These are phyloP conservation scores for Fragum sueziense DNA, from an alignment of 2,888 invertebrate species.

Conservation along the genomic window DNA sequence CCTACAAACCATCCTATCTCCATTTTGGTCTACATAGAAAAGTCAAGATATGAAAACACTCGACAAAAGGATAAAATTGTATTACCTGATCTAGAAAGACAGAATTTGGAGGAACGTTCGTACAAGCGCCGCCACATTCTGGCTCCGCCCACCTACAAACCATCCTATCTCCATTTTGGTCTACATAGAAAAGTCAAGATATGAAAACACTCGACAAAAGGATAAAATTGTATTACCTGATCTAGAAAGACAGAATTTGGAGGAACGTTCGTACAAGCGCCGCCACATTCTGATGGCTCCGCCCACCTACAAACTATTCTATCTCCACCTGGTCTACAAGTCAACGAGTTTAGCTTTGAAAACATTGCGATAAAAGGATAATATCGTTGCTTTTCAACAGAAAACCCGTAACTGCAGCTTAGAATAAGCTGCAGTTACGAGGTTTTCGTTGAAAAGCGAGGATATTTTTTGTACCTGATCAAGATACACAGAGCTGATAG, in stretches of 20 bases:
- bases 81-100: conserved; percentile 30
- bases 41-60: no score
- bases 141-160: conserved; percentile 32
- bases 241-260: conserved; percentile 21
- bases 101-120: conserved; percentile 33
- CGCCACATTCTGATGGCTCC: conserved; percentile 27
- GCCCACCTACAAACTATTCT: conserved; percentile 38
- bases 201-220: no score
- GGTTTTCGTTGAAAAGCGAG: no score
- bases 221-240: no score
- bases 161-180: conserved; percentile 37
- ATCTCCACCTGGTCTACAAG: conserved; percentile 45
- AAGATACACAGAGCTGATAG: conserved; percentile 21
- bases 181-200: no score
- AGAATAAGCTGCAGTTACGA: no score
- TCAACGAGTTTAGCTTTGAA: no score
- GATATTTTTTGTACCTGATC: conserved; percentile 39
- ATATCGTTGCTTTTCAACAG: no score
- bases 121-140: conserved; percentile 42
- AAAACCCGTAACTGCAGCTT: no score
- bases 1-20: conserved; percentile 36
- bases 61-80: no score
- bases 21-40: conserved; percentile 44
- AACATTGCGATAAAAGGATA: no score
- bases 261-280: conserved; percentile 42